A percentile compares a stretch with the other conserved stretches of the same genome.
phyloP scores from a whole-genome alignment of 2,113 vertebrate genomes.

The Eudorcas thomsonii region DNA sequence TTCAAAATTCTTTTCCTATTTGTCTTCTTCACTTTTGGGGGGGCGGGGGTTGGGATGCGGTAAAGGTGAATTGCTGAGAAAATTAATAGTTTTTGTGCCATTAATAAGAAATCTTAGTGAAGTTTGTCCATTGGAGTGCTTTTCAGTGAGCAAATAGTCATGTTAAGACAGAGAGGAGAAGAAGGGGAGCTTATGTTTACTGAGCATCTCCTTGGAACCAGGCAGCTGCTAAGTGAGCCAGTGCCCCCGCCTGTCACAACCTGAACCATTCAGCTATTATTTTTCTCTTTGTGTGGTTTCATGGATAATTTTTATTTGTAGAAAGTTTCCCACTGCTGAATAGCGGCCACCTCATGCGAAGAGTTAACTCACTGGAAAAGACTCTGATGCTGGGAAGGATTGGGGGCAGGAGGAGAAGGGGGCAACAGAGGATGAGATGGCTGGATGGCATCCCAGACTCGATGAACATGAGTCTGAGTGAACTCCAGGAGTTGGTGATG shows the following conservation, averaged over 20 bases:
- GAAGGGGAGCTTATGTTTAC: not conserved
- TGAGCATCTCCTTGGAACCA: not conserved
- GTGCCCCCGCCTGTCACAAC: fast-evolving
- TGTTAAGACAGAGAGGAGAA: not conserved
- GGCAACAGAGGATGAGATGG: no score
- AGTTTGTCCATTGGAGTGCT: not conserved
- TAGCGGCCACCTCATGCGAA: not conserved
- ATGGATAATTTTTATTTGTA: not conserved
- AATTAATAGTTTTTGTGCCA: not conserved
- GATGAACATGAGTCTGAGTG: no score
- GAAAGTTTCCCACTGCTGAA: not conserved
- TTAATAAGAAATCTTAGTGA: not conserved
- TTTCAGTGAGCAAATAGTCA: not conserved
- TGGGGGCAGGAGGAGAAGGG: no score
- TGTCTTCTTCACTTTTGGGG: not conserved
- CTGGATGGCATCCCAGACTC: no score
- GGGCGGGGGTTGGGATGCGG: not conserved
- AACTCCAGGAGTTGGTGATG: no score
- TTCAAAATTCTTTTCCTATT: not conserved
- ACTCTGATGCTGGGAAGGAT: no score
- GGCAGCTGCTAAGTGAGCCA: no score
- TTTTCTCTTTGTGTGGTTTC: not conserved
- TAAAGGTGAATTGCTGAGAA: not conserved
- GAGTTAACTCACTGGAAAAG: no score
- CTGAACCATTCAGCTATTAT: not conserved